Base-by-base conservation (phyloP, 53 echinoderm and acorn worm genomes). In the Hippasteria phrygiana region DNA sequence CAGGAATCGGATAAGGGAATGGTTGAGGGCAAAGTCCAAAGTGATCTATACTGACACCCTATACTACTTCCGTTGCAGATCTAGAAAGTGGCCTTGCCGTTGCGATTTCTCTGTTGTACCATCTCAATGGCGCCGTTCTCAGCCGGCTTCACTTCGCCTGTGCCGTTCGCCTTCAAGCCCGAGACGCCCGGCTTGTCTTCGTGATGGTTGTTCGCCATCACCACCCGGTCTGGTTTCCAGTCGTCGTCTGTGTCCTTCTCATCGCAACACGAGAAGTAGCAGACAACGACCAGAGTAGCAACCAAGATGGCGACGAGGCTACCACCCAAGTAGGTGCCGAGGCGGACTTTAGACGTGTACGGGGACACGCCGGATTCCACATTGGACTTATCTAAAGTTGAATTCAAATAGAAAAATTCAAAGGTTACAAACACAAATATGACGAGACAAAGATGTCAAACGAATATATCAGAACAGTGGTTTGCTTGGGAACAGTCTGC, bases 211-310 rank as follows among this genome's bases (percentile, higher is more conserved):
- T 1, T 41, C 22, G 34, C 36, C 3, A 20, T 26, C 37, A 13
- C 37, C 20, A 46, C 20, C 18, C 10, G 24, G 7, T 63, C 46
- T 27, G 12, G n/a, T 40, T 28, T 80, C 55, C 47, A 51, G 11
- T 80, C 29, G 6, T 40, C 55, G 17, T 43, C 56, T 2, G 42
- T 20, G 18, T 82, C 85, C 12, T 69, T 27, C 41, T 81, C 64
- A 51, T 85, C 71, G 14, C 85, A 85, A 35, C 31, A 39, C 9
- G 85, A 50, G 51, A 85, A 85, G 51, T 85, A 53, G 22, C 53
- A 71, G 26, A 70, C 1, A 14, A 85, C 70, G 45, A 85, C 85
- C 17, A 51, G 48, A 18, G 42, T 20, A 2, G 85, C 85, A 35
- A 51, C 53, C 38, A 37, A 8, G 16, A 85, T 29, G 31, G 47